Evolutionary conservation across 2,113 vertebrate genomes (phyloP), one percentile per base, ranked within the genome.

Genomic region (Nematolebias whitei): DNA sequence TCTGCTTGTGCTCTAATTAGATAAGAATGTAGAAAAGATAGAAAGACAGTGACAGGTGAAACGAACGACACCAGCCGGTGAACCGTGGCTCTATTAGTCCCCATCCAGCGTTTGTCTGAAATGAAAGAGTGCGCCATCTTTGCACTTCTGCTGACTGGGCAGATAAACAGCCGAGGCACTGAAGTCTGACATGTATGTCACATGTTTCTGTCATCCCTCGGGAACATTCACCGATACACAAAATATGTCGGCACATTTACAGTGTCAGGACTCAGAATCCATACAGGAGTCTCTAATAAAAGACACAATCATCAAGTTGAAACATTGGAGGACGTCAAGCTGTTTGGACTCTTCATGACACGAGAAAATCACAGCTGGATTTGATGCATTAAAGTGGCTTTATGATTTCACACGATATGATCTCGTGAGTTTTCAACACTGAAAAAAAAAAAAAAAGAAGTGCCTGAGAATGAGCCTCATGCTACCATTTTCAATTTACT

Each of bases 81-180:
- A 71, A 64, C 61, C 49, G 45, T 67, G 45, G 71, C 73, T 66
- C 80, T 59, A 81, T 85, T 85, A 77, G 71, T 83, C 83, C 65
- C 35, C 56, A 40, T 78, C 53, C 67, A 59, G 73, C 63, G 20
- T 67, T 67, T 73, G 71, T 64, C 76, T 79, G 26, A 77, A 75
- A 84, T 80, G 68, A 86, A 72, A 74, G 48, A 66, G 71, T 58
- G 54, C 19, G 38, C 86, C 84, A 79, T 81, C 71, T 38, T 58
- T 60, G 68, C 56, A 47, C 63, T 76, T 85, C 49, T 88, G 83
- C 87, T 89, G 87, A 89, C 80, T 68, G 49, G 35, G 79, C 85
- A 84, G 29, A 81, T 59, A 58, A 69, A 43, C 51, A 7, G 70
- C 63, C 50, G 35, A 63, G 74, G 68, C 76, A 54, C 49, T 38